Evolutionary conservation across 2,888 invertebrate genomes (phyloP), one percentile per base, ranked within the genome.

Genomic region (Andrena bucephala): DNA sequence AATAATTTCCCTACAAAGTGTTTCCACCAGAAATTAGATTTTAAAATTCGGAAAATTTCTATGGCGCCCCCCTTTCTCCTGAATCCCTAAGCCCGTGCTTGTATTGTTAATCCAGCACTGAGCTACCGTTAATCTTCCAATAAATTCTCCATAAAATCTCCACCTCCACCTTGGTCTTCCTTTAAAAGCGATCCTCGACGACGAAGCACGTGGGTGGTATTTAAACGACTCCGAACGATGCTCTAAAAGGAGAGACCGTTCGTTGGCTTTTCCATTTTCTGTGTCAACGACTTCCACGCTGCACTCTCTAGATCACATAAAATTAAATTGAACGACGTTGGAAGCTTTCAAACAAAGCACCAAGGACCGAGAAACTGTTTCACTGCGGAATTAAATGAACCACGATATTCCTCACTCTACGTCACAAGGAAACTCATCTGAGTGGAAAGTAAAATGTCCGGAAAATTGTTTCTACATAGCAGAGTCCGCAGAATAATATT

Each of bases 161-260:
- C 42, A 10, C 13, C 42, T 42, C 13, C 42, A 57, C 57, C 57
- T 57, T 4, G 10, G 24, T 57, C 27, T 57, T 20, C 57, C 57
- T 57, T 57, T 57, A 57, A 57, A 42, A 20, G 62, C n/a, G n/a
- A 31, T 33, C 33, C 33, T 31, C n/a, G 5, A 33, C 3, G 31
- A 7, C 33, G n/a, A n/a, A n/a, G 10, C 63, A 27, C 42, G 63
- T 65, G 42, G 63, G 63, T 36, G 63, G 36, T 42, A 65, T 65
- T 65, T 27, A 42, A 65, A 65, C 24, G 63, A 42, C 24, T 27
- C 16, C 10, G 42, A 42, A 27, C 36, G 10, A 36, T 0, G 42
- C 63, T 65, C 36, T 2, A 42, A n/a, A 63, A 63, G 62, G 36
- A 63, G 16, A 63, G 20, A 42, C 24, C 13, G 42, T 36, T 65